Evolutionary conservation across 1,140 invertebrate genomes (phyloP), one percentile per base, ranked within the genome.

Genomic region (Drosophila serrata): DNA sequence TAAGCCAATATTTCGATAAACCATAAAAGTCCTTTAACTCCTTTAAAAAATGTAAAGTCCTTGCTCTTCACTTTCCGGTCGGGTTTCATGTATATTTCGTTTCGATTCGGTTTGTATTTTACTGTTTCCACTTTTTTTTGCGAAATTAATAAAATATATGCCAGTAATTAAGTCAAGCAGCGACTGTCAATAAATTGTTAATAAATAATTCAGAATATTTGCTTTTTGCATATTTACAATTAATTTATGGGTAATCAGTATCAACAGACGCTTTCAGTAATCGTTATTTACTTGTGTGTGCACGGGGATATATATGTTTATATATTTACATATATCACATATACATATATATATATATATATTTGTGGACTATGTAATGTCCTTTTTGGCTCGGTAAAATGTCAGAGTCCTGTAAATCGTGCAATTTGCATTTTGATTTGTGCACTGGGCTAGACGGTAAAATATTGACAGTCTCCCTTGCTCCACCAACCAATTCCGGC

Each of bases 81-180:
- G 22, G 12, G 39, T 57, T 68, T 63, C 33, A 9, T 45, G 31
- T 12, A 17, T 12, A 51, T 31, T 17, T 31, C 46, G 46, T 29
- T 51, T 51, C 27, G 17, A 7, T 19, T 53, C 27, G 17, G 12
- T 19, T 53, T 13, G 45, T 48, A n/a, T 27, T 1, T 46, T 49
- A 46, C 33, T 29, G 4, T 4, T 63, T 48, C n/a, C n/a, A n/a
- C n/a, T 11, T 75, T 45, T 58, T 76, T 74, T 81, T 87, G 49
- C 60, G 62, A 91, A 91, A 91, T 91, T 91, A 91, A 91, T 91
- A 91, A 91, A 87, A 91, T 91, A 91, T 90, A 81, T 82, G 81
- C 81, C 88, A 82, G 88, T 91, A 91, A 91, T 91, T 91, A 91
- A 91, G 88, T 91, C 88, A 88, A 91, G 88, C 88, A 87, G 82